phyloP scores from a whole-genome alignment of 2,113 vertebrate genomes.

The Myiozetetes cayanensis region DNA sequence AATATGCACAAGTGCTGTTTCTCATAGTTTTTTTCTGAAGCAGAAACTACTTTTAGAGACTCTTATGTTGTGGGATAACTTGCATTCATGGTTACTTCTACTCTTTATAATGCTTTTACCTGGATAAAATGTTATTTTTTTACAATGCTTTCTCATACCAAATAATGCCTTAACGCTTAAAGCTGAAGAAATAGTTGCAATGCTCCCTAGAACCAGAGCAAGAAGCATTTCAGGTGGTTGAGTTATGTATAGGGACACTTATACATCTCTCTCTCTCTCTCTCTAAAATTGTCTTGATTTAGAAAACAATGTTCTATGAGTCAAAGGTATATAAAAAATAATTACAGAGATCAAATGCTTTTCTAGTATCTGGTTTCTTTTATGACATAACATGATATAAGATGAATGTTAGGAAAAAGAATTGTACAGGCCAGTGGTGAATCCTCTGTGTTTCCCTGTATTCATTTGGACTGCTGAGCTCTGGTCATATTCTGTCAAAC shows the following conservation, averaged over 20 bases:
- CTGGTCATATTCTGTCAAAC: background rate
- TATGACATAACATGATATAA: background rate
- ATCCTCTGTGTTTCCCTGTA: background rate
- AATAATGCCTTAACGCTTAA: background rate
- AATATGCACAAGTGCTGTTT: background rate
- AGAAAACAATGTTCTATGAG: background rate
- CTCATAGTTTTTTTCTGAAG: background rate
- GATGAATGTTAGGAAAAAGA: background rate
- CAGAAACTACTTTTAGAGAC: background rate
- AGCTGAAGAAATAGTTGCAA: background rate
- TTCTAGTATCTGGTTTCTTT: background rate
- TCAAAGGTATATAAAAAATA: background rate
- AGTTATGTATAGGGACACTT: background rate
- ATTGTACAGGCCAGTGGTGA: rapidly evolving
- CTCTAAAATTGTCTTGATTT: background rate
- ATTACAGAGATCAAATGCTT: background rate
- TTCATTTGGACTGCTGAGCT: background rate
- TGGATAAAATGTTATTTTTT: background rate
- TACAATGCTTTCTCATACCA: background rate
- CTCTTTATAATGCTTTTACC: background rate
- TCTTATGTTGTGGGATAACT: background rate
- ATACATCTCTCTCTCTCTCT: background rate
- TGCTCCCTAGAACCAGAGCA: background rate
- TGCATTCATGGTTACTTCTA: background rate
- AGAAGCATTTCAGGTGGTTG: background rate